Evolutionary conservation across 2,888 invertebrate genomes (phyloP).

Genomic region (Rhogogaster chlorosoma): DNA sequence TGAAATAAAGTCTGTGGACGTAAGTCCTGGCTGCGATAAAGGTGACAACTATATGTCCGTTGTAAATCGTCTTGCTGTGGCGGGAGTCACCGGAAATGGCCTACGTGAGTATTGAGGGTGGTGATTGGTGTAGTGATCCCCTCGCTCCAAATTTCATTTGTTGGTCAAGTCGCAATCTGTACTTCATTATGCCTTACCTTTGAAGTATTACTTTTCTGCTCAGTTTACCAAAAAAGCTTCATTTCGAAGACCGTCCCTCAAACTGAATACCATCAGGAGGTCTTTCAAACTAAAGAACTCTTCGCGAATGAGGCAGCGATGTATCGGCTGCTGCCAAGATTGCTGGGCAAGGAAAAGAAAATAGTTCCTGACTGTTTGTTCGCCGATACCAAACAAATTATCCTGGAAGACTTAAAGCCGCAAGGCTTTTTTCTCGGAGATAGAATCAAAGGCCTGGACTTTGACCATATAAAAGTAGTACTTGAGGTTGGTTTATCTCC

Average conservation of each 20-base stretch:
- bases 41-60: constrained; percentile 46
- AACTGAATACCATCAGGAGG: constrained; percentile 35
- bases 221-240: constrained; percentile 24
- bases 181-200: background rate
- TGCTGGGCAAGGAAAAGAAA: constrained; percentile 15
- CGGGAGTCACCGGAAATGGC: constrained; percentile 32
- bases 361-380: constrained; percentile 25
- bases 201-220: background rate
- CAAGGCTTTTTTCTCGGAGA: constrained; percentile 53
- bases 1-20: constrained; percentile 16
- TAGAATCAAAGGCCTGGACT: constrained; percentile 51
- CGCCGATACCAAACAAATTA: constrained; percentile 22
- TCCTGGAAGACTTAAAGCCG: constrained; percentile 53
- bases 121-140: background rate
- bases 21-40: constrained; percentile 32
- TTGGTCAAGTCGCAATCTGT: background rate
- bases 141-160: background rate
- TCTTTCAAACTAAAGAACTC: constrained; percentile 25
- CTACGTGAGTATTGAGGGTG: constrained; percentile 34
- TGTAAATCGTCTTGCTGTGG: constrained; percentile 24
- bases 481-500: constrained; percentile 16
- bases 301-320: constrained; percentile 34
- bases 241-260: constrained; percentile 25
- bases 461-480: constrained; percentile 43
- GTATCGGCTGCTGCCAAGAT: constrained; percentile 24